Base-by-base conservation (phyloP, 2,113 vertebrate species). In the Pygoscelis antarcticus region DNA sequence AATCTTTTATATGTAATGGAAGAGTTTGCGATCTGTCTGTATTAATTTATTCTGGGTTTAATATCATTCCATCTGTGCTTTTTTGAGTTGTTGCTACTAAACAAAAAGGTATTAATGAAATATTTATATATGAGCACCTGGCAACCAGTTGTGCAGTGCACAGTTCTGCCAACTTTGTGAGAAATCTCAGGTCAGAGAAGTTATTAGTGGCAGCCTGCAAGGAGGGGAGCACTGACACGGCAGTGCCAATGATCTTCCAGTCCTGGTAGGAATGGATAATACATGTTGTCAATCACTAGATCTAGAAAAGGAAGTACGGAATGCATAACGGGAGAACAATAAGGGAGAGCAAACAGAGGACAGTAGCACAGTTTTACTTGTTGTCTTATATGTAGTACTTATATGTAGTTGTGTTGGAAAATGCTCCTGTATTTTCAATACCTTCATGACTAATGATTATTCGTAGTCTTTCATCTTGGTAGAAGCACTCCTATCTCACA, bases 41-140 rank as follows among this genome's bases (percentile, higher is more conserved):
- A 51, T 62, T 93, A 82, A 95, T 91, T 89, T 95, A 88, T 96
- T 95, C 71, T 83, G 65, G 61, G 34, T 92, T 89, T 96, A 91
- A 75, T 92, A 81, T 90, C 13, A 51, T 83, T 96, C 85, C 70
- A 58, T 92, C 93, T 97, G 80, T 93, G 82, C 51, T 90, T 93
- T 87, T 94, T 86, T 51, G 44, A 80, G 74, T 89, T 89, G 54
- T 91, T 94, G 44, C 91, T 96, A 55, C 71, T 92, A 91, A 96
- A 92, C 69, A 90, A 83, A 86, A 96, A 95, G n/a, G 10, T 93
- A 95, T 83, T 42, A 69, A 72, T 95, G 64, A 92, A 97, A 90
- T 94, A 96, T 96, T 95, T 94, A 65, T 94, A 61, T 72, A 9
- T 32, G 26, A 87, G 58, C 94, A 94, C 91, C 93, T 96, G 96